A percentile compares a stretch with the other conserved stretches of the same genome.
Conservation (phyloP, 2,888 invertebrate genomes). For the Lacanobia oleracea region DNA sequence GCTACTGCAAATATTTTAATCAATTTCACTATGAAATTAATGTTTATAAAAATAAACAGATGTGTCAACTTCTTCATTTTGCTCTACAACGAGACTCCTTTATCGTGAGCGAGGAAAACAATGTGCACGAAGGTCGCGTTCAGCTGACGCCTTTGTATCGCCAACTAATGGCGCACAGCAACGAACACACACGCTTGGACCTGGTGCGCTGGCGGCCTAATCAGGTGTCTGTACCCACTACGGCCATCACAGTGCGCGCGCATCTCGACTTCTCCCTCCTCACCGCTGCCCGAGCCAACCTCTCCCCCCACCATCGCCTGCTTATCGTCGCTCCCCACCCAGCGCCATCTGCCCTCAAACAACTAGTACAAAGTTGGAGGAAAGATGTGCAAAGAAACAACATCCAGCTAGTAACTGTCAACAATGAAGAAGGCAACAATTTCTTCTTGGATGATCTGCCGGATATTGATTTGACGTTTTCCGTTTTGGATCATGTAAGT, state of each 20-base stretch:
- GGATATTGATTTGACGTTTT: slow-evolving; percentile 71
- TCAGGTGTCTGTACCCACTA: slow-evolving; percentile 26
- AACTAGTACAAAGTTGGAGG: slow-evolving; percentile 71
- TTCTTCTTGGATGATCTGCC: slow-evolving; percentile 69
- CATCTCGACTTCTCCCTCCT: slow-evolving; percentile 39
- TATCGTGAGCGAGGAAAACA: slow-evolving; percentile 57
- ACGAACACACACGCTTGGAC: slow-evolving; percentile 34
- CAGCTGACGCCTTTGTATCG: slow-evolving; percentile 43
- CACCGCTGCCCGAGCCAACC: slow-evolving; percentile 25
- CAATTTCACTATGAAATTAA: neutral
- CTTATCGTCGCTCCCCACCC: slow-evolving; percentile 53
- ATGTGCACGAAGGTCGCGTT: slow-evolving; percentile 17
- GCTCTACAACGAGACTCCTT: slow-evolving; percentile 44
- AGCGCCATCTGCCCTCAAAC: slow-evolving; percentile 48
- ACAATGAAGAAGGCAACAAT: slow-evolving; percentile 66
- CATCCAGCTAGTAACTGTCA: slow-evolving; percentile 72
- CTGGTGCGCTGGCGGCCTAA: slow-evolving; percentile 57
- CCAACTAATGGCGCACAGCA: slow-evolving; percentile 46
- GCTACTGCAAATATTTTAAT: too few species aligned
- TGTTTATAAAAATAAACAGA: slow-evolving; percentile 23
- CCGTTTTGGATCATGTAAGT: slow-evolving; percentile 72
- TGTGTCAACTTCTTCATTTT: slow-evolving; percentile 49
- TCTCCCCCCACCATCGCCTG: slow-evolving; percentile 43
- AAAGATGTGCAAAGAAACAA: slow-evolving; percentile 66
- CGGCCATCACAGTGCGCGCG: slow-evolving; percentile 52